Percentiles rank a stretch among this genome's conserved stretches.
phyloP scores from a whole-genome alignment of 2,888 invertebrate species.

The Oligia fasciuncula region DNA sequence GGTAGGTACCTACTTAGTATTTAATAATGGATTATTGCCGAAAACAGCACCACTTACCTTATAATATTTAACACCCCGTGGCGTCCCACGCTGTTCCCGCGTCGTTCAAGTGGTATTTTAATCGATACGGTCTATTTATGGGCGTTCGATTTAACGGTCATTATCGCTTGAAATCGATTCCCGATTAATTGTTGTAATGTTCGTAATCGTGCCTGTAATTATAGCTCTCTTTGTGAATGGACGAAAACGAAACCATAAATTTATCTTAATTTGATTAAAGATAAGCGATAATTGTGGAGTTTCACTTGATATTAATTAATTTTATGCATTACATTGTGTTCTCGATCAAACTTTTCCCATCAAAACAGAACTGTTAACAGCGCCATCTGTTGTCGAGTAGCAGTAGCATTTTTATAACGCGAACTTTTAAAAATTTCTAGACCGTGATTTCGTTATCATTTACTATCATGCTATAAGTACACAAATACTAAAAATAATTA shows the following conservation, averaged over 20 bases:
- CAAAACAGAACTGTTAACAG: conserved; percentile 22
- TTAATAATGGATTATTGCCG: not conserved
- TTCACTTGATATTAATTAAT: conserved; percentile 46
- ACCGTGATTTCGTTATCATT: too few relatives aligned
- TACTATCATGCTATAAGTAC: not conserved
- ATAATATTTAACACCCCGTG: conserved; percentile 31
- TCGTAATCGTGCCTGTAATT: conserved; percentile 55
- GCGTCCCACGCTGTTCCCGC: conserved; percentile 34
- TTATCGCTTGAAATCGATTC: conserved; percentile 63
- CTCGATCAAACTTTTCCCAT: not conserved
- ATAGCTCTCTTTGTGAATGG: conserved; percentile 48
- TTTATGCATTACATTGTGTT: conserved; percentile 43
- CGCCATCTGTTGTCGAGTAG: conserved; percentile 83
- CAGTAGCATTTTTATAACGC: conserved; percentile 28
- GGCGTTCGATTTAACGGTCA: conserved; percentile 68
- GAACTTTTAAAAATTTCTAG: not conserved
- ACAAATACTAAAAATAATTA: not conserved
- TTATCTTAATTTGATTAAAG: conserved; percentile 45
- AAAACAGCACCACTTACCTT: conserved; percentile 33
- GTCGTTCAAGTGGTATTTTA: conserved; percentile 57
- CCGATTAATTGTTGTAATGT: conserved; percentile 50
- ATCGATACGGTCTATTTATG: conserved; percentile 70
- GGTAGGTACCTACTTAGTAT: not conserved
- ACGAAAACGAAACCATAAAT: conserved; percentile 23
- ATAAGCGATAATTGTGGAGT: conserved; percentile 46